These are phyloP conservation scores for Brachionus manjavacas DNA, from an alignment of 1,140 invertebrate genomes.

Conservation along the genomic window DNA sequence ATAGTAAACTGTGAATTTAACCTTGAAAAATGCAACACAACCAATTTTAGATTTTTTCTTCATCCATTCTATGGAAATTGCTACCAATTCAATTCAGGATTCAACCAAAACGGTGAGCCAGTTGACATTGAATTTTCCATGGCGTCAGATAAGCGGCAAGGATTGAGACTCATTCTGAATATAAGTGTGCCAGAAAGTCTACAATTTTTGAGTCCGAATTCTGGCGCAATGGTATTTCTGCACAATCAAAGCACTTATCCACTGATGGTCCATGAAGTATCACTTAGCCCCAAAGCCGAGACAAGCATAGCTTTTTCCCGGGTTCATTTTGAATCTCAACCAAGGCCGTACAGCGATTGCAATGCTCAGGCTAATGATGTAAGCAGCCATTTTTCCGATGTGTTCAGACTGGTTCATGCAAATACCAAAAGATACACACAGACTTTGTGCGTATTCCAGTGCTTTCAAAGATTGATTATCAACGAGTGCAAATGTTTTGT, in stretches of 20 bases:
- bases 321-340: not conserved
- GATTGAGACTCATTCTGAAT: not conserved
- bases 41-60: not conserved
- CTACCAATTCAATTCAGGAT: not conserved
- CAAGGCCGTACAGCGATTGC: constrained; percentile 10
- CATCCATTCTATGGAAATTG: not conserved
- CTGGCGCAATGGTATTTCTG: not conserved
- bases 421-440: not conserved
- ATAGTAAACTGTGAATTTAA: not conserved
- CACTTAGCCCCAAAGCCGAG: not conserved
- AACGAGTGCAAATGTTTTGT: not conserved
- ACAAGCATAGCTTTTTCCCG: constrained; percentile 9
- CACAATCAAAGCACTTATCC: constrained; percentile 1
- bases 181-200: not conserved
- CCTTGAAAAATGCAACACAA: not conserved
- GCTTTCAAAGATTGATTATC: not conserved
- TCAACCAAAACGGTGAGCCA: not conserved
- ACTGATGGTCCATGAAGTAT: not conserved
- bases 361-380: not conserved
- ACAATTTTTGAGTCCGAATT: not conserved
- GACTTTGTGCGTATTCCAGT: not conserved
- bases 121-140: not conserved
- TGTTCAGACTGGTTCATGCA: not conserved
- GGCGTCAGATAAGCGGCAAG: not conserved
- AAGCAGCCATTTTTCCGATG: not conserved